Conservation (phyloP, 1,140 invertebrate genomes). For the Macrobrachium nipponense region DNA sequence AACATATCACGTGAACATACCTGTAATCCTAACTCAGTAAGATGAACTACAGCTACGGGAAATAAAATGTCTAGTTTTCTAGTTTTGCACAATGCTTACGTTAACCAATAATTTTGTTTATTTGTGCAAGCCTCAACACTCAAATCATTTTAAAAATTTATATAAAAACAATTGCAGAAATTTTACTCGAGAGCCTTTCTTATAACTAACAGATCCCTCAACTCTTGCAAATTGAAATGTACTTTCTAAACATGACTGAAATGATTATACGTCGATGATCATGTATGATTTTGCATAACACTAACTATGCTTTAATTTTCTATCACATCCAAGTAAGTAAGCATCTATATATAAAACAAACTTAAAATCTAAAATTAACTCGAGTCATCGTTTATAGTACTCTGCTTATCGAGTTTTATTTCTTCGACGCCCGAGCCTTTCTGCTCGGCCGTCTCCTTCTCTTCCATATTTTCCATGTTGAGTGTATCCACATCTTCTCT, state of each 20-base stretch:
- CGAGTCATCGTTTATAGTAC: not conserved
- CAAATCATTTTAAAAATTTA: too few relatives aligned
- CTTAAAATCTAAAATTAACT: constrained; percentile 4
- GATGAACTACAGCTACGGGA: too few relatives aligned
- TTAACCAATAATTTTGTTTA: too few relatives aligned
- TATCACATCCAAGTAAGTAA: not conserved
- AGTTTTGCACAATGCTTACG: too few relatives aligned
- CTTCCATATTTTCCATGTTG: constrained; percentile 17
- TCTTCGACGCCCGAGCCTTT: constrained; percentile 17
- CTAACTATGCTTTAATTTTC: constrained; percentile 4
- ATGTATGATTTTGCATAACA: not conserved
- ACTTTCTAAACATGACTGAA: not conserved
- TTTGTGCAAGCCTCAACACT: too few relatives aligned
- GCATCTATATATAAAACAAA: not conserved
- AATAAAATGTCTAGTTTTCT: too few relatives aligned
- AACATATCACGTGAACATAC: too few relatives aligned
- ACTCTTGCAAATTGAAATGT: too few relatives aligned
- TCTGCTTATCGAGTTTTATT: not conserved
- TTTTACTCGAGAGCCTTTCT: too few relatives aligned
- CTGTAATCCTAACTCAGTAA: too few relatives aligned
- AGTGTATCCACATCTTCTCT: constrained; percentile 52
- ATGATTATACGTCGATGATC: not conserved
- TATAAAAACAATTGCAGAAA: too few relatives aligned
- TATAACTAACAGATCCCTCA: too few relatives aligned
- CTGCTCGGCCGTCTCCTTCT: constrained; percentile 8